A percentile compares a stretch with the other conserved stretches of the same genome.
Evolutionary conservation across 2,113 vertebrate species (phyloP).

Genomic region (Proteles cristata): DNA sequence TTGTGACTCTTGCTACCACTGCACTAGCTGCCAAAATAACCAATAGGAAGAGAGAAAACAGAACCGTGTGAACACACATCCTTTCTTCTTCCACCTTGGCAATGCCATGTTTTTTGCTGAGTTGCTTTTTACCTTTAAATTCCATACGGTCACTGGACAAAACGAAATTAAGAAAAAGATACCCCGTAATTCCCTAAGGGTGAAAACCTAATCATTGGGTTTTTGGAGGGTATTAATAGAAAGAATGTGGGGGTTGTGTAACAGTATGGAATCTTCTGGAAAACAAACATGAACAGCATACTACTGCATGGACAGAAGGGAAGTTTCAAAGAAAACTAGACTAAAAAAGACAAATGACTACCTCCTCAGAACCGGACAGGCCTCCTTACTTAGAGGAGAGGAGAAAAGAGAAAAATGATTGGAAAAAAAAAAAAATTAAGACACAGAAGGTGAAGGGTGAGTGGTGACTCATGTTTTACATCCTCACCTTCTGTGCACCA

Average conservation of each 20-base stretch:
- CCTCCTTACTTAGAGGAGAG: constrained; percentile 54
- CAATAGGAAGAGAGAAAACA: constrained; percentile 55
- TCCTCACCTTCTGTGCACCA: constrained; percentile 86
- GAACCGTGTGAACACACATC: background rate
- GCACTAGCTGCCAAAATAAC: constrained; percentile 61
- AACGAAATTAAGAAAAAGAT: constrained; percentile 31
- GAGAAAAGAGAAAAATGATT: constrained; percentile 44
- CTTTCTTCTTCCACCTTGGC: background rate
- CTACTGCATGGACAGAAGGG: constrained; percentile 62
- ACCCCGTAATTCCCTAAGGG: background rate
- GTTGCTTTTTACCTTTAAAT: background rate
- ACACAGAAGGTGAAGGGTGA: constrained; percentile 81
- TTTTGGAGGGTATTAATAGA: constrained; percentile 67
- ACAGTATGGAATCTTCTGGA: constrained; percentile 64
- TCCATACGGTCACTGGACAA: constrained; percentile 37
- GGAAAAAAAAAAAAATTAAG: constrained; percentile 54
- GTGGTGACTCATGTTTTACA: constrained; percentile 70
- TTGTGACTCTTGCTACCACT: constrained; percentile 33
- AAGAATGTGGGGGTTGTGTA: constrained; percentile 60
- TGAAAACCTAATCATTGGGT: background rate
- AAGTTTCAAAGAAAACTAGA: constrained; percentile 70
- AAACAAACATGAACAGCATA: constrained; percentile 65
- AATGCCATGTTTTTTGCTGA: background rate
- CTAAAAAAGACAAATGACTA: constrained; percentile 37
- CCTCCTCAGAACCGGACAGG: constrained; percentile 57